Percentiles rank a stretch among this genome's conserved stretches.
Evolutionary conservation across 1,140 invertebrate species (phyloP).

Genomic region (Musca vetustissima): DNA sequence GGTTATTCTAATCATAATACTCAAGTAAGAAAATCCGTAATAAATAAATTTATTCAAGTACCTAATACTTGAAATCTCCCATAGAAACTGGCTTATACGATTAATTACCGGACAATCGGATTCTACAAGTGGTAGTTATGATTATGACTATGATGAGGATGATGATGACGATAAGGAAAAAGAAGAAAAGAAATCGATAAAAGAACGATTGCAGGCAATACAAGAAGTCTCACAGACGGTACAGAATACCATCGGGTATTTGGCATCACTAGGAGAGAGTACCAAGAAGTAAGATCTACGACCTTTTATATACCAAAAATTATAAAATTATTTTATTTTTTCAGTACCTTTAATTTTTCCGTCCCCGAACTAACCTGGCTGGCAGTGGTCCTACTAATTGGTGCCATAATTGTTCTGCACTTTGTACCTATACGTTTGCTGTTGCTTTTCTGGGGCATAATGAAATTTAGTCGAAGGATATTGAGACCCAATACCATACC

Average conservation of each 20-base stretch:
- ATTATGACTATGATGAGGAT: conserved; percentile 72
- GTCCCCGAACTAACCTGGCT: conserved; percentile 95
- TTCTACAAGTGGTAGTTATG: conserved; percentile 72
- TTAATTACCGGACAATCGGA: conserved; percentile 59
- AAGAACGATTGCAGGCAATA: conserved; percentile 89
- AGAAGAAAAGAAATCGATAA: conserved; percentile 94
- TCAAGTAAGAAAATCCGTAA: conserved; percentile 61
- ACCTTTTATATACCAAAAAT: not conserved
- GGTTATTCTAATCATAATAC: conserved; percentile 72
- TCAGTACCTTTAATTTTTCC: conserved; percentile 94
- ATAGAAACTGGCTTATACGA: conserved; percentile 62
- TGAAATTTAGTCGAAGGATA: conserved; percentile 95
- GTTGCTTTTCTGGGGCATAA: conserved; percentile 94
- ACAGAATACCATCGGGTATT: conserved; percentile 90
- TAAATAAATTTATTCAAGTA: not conserved
- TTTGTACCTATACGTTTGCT: conserved; percentile 89
- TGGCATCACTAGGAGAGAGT: conserved; percentile 88
- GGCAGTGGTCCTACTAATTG: conserved; percentile 75
- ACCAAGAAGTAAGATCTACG: conserved; percentile 86
- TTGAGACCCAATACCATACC: conserved; percentile 91
- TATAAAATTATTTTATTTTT: not conserved
- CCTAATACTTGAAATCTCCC: not conserved
- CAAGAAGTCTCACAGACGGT: conserved; percentile 94
- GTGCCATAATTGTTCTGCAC: conserved; percentile 81
- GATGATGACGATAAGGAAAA: conserved; percentile 79